A percentile compares a stretch with the other conserved stretches of the same genome.
Conservation (phyloP, 1,140 invertebrate species). For the Charaxes varanes region DNA sequence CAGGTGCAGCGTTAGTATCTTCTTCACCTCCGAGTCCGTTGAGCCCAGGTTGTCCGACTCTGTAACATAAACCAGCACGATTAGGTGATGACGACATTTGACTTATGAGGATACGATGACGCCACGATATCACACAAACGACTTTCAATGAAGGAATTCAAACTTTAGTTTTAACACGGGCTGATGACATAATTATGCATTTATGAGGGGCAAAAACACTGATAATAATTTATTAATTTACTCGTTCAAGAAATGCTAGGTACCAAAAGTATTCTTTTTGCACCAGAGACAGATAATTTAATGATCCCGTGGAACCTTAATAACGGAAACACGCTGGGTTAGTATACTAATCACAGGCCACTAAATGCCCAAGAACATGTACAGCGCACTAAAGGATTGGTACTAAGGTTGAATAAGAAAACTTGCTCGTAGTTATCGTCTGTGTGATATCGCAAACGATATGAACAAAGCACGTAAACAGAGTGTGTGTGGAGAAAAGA, state of each 20-base stretch:
- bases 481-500: conserved; percentile 24
- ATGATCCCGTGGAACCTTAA: too few species aligned
- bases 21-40: conserved; percentile 90
- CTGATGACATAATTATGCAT: too few species aligned
- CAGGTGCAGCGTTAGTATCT: conserved; percentile 90
- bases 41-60: conserved; percentile 90
- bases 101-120: conserved; percentile 16
- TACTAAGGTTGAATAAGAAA: neutral
- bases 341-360: too few species aligned
- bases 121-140: conserved; percentile 22
- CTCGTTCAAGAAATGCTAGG: too few species aligned
- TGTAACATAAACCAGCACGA: conserved; percentile 69
- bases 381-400: conserved; percentile 1
- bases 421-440: conserved; percentile 22
- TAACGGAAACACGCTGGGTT: too few species aligned
- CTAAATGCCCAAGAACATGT: too few species aligned
- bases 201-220: too few species aligned
- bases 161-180: too few species aligned
- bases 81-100: neutral
- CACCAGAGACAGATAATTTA: too few species aligned
- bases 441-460: conserved; percentile 26
- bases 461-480: conserved; percentile 32
- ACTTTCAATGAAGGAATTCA: conserved; percentile 5
- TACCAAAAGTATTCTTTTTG: too few species aligned
- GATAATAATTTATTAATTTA: too few species aligned